Conservation (phyloP, 2,797 vertebrate species). For the Argentina silus region DNA sequence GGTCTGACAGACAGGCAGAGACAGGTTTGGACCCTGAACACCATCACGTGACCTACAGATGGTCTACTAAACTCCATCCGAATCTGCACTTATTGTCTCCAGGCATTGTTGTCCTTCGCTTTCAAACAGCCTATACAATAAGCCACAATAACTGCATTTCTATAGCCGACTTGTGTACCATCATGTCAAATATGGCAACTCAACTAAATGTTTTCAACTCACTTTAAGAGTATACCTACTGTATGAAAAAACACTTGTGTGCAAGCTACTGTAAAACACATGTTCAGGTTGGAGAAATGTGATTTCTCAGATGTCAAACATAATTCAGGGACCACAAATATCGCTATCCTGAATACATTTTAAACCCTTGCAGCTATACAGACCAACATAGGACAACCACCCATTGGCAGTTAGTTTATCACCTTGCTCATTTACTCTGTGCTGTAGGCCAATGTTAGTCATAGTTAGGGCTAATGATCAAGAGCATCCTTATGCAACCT, state of each 20-base stretch:
- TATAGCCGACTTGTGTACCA: constrained; percentile 13
- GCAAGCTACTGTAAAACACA: no score
- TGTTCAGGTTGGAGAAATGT: background rate
- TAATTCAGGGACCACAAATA: background rate
- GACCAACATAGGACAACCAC: no score
- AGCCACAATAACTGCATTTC: constrained; percentile 23
- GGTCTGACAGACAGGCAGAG: constrained; percentile 32
- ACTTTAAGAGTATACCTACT: background rate
- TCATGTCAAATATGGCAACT: background rate
- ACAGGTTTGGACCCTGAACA: constrained; percentile 45
- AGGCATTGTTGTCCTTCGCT: background rate
- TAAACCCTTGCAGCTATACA: no score
- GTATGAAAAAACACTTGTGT: background rate
- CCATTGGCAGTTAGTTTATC: background rate
- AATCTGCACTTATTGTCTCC: constrained; percentile 21
- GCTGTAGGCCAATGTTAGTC: background rate
- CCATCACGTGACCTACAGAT: constrained; percentile 31
- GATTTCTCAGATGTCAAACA: background rate
- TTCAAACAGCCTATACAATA: constrained; percentile 16
- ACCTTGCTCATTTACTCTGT: background rate
- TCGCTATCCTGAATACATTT: background rate
- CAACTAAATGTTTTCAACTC: background rate
- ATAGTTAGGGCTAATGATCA: background rate
- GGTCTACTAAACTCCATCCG: constrained; percentile 2
- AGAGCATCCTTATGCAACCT: background rate